These are phyloP conservation scores for Epizoanthus scotinus DNA, from an alignment of 92 coral and sea anemone genomes.

Conservation along the genomic window DNA sequence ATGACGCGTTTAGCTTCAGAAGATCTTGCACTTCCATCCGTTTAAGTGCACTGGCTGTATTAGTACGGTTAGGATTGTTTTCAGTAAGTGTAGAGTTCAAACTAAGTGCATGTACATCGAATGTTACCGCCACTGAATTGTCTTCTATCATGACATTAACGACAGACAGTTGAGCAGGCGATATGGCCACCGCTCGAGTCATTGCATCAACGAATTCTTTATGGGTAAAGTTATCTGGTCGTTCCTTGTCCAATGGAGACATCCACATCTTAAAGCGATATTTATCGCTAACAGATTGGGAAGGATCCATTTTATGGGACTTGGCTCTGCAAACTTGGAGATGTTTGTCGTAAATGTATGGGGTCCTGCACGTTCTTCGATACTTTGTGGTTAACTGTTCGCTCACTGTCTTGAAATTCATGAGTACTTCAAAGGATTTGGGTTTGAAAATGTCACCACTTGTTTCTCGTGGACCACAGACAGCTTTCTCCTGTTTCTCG, in stretches of 20 bases:
- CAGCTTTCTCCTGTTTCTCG: neutral
- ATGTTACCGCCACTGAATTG: conserved; percentile 18
- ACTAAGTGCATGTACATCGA: conserved; percentile 23
- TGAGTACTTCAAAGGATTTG: conserved; percentile 72
- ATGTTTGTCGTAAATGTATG: conserved; percentile 55
- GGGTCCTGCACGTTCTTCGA: conserved; percentile 27
- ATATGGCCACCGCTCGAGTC: conserved; percentile 15
- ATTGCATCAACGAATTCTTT: conserved; percentile 47
- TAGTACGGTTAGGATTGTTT: neutral
- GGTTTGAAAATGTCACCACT: conserved; percentile 52
- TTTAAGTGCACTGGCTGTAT: neutral
- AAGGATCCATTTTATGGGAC: conserved; percentile 44
- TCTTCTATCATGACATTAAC: conserved; percentile 4
- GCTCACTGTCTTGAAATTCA: conserved; percentile 34
- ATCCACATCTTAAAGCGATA: conserved; percentile 73
- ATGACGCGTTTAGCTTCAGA: conserved; percentile 58
- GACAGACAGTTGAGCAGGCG: conserved; percentile 16
- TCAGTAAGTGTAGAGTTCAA: neutral
- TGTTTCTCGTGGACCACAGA: conserved; percentile 60
- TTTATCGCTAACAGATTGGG: conserved; percentile 66
- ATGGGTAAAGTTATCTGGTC: conserved; percentile 38
- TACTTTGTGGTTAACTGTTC: neutral
- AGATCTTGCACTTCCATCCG: conserved; percentile 21
- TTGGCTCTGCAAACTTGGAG: conserved; percentile 63
- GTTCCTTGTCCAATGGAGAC: conserved; percentile 46